Evolutionary conservation across 2,888 invertebrate species (phyloP).

Genomic region (Drosophila kuntzei): DNA sequence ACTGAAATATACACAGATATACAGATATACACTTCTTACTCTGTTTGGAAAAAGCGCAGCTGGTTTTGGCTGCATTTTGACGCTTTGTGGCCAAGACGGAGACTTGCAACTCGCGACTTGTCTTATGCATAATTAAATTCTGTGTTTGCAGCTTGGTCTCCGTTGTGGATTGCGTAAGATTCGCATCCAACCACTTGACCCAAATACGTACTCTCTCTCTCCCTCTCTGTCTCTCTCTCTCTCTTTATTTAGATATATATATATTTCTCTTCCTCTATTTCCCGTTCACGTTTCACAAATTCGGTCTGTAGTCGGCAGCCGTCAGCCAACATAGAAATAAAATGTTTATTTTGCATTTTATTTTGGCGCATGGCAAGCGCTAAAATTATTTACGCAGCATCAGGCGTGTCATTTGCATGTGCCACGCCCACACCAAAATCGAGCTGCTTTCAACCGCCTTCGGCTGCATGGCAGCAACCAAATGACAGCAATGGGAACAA

Average conservation of each 20-base stretch:
- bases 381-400: slow-evolving; percentile 81
- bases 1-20: neutral
- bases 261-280: neutral
- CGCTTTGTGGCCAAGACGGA: slow-evolving; percentile 47
- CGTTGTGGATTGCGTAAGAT: slow-evolving; percentile 48
- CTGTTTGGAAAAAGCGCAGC: slow-evolving; percentile 50
- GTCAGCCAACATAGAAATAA: slow-evolving; percentile 69
- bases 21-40: neutral
- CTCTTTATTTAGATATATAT: neutral
- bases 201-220: slow-evolving; percentile 53
- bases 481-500: slow-evolving; percentile 60
- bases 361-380: slow-evolving; percentile 72
- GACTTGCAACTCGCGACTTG: slow-evolving; percentile 41
- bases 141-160: slow-evolving; percentile 45
- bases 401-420: slow-evolving; percentile 78
- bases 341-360: slow-evolving; percentile 80
- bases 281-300: neutral
- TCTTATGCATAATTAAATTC: slow-evolving; percentile 66
- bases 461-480: slow-evolving; percentile 27
- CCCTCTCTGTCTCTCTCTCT: neutral
- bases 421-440: slow-evolving; percentile 59
- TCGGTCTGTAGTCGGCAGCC: slow-evolving; percentile 12
- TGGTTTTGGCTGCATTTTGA: slow-evolving; percentile 51
- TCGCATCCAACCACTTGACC: slow-evolving; percentile 65
- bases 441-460: neutral